Evolutionary conservation across 2,113 vertebrate species (phyloP).

Genomic region (Thalassarche chlororhynchos): DNA sequence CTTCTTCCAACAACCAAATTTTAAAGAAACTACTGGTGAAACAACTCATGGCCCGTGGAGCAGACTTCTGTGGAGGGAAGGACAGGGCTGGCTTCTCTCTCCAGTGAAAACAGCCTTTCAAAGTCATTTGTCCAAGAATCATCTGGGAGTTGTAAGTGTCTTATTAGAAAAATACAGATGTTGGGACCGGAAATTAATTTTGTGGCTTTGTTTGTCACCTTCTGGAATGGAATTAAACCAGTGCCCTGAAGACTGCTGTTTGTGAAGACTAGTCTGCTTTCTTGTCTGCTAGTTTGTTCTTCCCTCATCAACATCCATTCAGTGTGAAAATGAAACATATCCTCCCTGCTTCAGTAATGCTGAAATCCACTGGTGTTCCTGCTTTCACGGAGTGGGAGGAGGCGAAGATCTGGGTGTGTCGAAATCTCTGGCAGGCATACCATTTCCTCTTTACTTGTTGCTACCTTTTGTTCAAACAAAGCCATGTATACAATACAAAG

Average conservation of each 20-base stretch:
- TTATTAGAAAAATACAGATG: slow-evolving; percentile 10
- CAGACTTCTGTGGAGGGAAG: background rate
- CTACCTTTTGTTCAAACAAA: slow-evolving; percentile 8
- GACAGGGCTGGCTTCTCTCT: background rate
- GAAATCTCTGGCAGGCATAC: background rate
- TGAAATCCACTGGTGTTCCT: background rate
- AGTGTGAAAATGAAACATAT: background rate
- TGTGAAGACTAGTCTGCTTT: background rate
- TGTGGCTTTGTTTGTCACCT: background rate
- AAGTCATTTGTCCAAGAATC: slow-evolving; percentile 17
- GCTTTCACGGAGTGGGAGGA: background rate
- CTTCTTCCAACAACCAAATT: background rate
- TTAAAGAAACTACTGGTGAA: slow-evolving; percentile 29
- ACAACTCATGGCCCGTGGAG: background rate
- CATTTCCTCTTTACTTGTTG: background rate
- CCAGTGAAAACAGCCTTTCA: slow-evolving; percentile 21
- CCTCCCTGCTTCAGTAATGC: background rate
- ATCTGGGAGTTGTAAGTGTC: slow-evolving; percentile 19
- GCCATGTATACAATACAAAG: background rate
- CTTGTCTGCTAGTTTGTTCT: background rate
- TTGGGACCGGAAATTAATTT: slow-evolving; percentile 34
- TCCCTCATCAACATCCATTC: background rate
- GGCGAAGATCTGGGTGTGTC: background rate
- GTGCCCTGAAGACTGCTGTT: background rate
- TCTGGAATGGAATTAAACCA: slow-evolving; percentile 12